Evolutionary conservation across 2,797 vertebrate genomes (phyloP).

Genomic region (Microtus agrestis): DNA sequence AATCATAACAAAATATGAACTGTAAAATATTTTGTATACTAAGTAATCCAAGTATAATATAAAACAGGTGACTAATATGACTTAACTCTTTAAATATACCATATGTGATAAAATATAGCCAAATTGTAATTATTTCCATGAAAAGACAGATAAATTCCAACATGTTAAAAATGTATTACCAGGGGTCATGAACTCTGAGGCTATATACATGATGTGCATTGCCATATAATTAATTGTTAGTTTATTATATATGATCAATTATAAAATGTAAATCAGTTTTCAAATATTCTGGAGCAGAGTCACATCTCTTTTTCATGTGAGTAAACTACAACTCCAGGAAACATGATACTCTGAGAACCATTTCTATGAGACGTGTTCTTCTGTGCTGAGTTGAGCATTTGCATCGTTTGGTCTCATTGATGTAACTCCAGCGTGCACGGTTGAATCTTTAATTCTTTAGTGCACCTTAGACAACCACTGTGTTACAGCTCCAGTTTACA

Average conservation of each 20-base stretch:
- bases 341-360: not conserved
- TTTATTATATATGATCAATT: slow-evolving; percentile 43
- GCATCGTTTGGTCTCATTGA: not conserved
- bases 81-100: slow-evolving; percentile 72
- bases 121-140: slow-evolving; percentile 77
- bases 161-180: slow-evolving; percentile 39
- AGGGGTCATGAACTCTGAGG: slow-evolving; percentile 49
- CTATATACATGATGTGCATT: not conserved
- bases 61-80: slow-evolving; percentile 77
- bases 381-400: not conserved
- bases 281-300: slow-evolving; percentile 23
- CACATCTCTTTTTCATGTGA: not conserved
- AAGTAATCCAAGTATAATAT: slow-evolving; percentile 81
- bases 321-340: slow-evolving; percentile 16
- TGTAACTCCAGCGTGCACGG: not conserved
- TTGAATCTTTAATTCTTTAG: not conserved
- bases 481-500: not conserved
- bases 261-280: slow-evolving; percentile 44
- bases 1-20: slow-evolving; percentile 77
- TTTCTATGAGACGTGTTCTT: slow-evolving; percentile 39
- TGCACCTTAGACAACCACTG: not conserved
- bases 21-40: slow-evolving; percentile 74
- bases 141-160: slow-evolving; percentile 66
- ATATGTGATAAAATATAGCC: slow-evolving; percentile 78
- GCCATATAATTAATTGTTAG: not conserved